Evolutionary conservation across 1,140 invertebrate species (phyloP), one percentile per base, ranked within the genome.

Genomic region (Drosophila melanica): DNA sequence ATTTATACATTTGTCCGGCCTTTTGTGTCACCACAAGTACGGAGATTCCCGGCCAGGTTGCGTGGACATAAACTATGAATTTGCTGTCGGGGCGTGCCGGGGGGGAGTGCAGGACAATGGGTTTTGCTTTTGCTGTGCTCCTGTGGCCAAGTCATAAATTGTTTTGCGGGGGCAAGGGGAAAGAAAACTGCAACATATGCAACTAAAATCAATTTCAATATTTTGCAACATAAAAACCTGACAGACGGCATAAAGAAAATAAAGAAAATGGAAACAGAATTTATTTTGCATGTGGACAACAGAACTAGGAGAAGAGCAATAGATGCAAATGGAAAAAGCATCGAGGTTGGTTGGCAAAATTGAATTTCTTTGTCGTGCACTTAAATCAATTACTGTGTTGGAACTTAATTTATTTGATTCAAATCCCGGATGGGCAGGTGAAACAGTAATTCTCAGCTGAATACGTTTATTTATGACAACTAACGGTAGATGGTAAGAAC

Each of bases 161-260:
- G 65, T 50, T 27, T 50, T 27, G 64, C 9, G 5, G 27, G 20
- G n/a, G 45, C 2, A 12, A 35, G 30, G 48, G 14, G 8, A 30
- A 16, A 37, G 53, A 35, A 39, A 67, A 68, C 60, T 77, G 72
- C 75, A 77, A 39, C 81, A 81, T 81, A 81, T 86, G 81, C 82
- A 86, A 62, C 71, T 65, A 73, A 78, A 79, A 70, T 79, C 84
- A 81, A 77, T 74, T 87, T 79, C 82, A 79, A 87, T 86, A 86
- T 87, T 79, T 87, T 79, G 57, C 79, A 68, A 70, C 78, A 86
- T 86, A 73, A 81, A 84, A 81, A 73, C 64, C 60, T 81, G 64
- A 30, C 60, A 59, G 55, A 60, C 54, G 63, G 42, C 37, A 27
- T 16, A 62, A 50, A 50, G 50, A 73, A 84, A 82, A 75, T 71